Evolutionary conservation across 2,797 vertebrate genomes (phyloP).

Genomic region (Pseudochaenichthys georgianus): DNA sequence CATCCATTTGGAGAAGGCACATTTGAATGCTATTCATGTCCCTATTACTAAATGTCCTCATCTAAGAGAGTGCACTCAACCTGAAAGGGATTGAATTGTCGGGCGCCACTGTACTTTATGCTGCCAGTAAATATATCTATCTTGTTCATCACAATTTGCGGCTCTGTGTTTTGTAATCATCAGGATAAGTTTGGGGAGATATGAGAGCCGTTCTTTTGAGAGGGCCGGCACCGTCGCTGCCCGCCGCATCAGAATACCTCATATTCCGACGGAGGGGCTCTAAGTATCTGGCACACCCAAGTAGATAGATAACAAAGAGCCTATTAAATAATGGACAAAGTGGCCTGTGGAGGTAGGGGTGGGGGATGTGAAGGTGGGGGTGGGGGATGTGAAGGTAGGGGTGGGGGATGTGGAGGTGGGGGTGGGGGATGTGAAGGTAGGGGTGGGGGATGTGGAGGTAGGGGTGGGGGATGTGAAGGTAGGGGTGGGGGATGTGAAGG

Average conservation of each 20-base stretch:
- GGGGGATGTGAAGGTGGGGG: no score
- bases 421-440: no score
- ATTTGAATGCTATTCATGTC: constrained; percentile 87
- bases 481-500: no score
- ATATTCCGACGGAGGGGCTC: constrained; percentile 82
- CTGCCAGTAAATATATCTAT: constrained; percentile 77
- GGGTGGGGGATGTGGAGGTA: no score
- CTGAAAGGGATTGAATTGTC: constrained; percentile 73
- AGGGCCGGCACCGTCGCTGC: constrained; percentile 79
- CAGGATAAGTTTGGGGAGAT: constrained; percentile 76
- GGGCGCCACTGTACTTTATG: constrained; percentile 69
- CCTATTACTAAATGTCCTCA: constrained; percentile 86
- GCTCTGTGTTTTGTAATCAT: constrained; percentile 76
- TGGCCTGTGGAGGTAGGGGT: constrained; percentile 73
- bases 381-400: not conserved
- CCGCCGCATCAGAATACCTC: constrained; percentile 83
- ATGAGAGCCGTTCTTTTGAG: constrained; percentile 75
- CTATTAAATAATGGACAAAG: constrained; percentile 85
- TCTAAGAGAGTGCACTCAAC: constrained; percentile 76
- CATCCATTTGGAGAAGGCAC: constrained; percentile 76
- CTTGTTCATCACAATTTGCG: constrained; percentile 78
- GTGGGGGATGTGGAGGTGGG: no score
- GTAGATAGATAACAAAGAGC: constrained; percentile 85
- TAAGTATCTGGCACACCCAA: constrained; percentile 85
- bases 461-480: no score